Conservation (phyloP, 2,113 vertebrate genomes). For the Pontoporia blainvillei region DNA sequence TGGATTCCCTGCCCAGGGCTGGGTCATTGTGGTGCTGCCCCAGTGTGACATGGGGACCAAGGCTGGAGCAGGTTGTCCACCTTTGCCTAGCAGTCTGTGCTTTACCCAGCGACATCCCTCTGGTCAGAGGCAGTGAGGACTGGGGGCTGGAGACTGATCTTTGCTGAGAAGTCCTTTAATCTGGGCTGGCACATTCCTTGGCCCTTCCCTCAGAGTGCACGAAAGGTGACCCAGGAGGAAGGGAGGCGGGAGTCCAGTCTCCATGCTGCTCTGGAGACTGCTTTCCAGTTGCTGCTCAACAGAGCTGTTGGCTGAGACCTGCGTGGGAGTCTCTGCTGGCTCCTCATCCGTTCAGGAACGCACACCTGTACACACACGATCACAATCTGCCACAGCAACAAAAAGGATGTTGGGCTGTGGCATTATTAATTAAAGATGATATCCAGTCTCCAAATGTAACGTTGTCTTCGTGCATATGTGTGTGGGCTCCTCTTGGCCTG, state of each 20-base stretch:
- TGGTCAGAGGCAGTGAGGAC: not conserved
- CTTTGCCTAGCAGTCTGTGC: not conserved
- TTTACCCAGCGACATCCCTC: not conserved
- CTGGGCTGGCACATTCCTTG: not conserved
- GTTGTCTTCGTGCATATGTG: conserved; percentile 64
- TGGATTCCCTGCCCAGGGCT: conserved; percentile 5
- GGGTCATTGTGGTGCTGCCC: conserved; percentile 48
- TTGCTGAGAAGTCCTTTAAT: conserved; percentile 3
- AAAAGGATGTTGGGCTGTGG: conserved; percentile 65
- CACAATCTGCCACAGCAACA: conserved; percentile 65
- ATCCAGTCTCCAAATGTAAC: conserved; percentile 76
- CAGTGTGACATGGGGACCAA: not conserved
- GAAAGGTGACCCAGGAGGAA: not conserved
- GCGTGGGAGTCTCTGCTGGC: conserved; percentile 39
- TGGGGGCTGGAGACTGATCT: not conserved
- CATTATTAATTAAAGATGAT: conserved; percentile 77
- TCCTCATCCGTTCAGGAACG: conserved; percentile 63
- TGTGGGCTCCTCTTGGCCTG: not conserved
- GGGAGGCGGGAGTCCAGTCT: not conserved
- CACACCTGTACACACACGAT: conserved; percentile 10
- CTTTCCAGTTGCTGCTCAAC: conserved; percentile 72
- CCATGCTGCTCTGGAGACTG: not conserved
- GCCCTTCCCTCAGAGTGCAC: not conserved
- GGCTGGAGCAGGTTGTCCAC: not conserved
- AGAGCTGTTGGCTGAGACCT: conserved; percentile 31